Evolutionary conservation across 2,113 vertebrate genomes (phyloP).

Genomic region (Protobothrops mucrosquamatus): DNA sequence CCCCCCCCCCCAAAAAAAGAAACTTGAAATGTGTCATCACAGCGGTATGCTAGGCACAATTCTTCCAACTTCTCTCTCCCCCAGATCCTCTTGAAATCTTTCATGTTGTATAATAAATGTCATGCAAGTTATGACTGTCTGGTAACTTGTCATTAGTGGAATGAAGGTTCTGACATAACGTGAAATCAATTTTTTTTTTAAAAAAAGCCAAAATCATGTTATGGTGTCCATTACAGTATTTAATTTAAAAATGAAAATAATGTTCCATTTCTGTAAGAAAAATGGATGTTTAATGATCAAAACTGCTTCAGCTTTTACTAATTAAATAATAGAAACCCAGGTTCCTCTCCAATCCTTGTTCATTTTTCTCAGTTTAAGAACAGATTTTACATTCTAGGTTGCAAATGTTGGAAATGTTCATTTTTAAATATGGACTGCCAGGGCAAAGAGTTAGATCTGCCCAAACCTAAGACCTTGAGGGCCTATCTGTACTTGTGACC

Average conservation of each 20-base stretch:
- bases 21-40: neutral
- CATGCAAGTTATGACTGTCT: neutral
- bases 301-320: neutral
- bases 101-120: slow-evolving; percentile 5
- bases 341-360: neutral
- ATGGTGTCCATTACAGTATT: neutral
- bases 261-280: neutral
- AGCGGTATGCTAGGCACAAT: neutral
- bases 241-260: neutral
- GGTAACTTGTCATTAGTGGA: slow-evolving; percentile 9
- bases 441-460: slow-evolving; percentile 24
- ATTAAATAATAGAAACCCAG: neutral
- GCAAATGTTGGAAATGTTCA: neutral
- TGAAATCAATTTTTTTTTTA: neutral
- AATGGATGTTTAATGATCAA: neutral
- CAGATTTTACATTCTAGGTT: neutral
- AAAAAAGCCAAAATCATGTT: neutral
- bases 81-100: slow-evolving; percentile 1
- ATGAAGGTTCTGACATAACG: neutral
- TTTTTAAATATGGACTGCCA: fast-evolving
- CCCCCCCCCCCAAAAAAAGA: neutral
- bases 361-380: slow-evolving; percentile 1
- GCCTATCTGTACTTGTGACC: slow-evolving; percentile 37
- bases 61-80: neutral
- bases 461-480: slow-evolving; percentile 51